These are phyloP conservation scores for Balanococcus diminutus DNA, from an alignment of 2,888 invertebrate genomes.

Conservation along the genomic window DNA sequence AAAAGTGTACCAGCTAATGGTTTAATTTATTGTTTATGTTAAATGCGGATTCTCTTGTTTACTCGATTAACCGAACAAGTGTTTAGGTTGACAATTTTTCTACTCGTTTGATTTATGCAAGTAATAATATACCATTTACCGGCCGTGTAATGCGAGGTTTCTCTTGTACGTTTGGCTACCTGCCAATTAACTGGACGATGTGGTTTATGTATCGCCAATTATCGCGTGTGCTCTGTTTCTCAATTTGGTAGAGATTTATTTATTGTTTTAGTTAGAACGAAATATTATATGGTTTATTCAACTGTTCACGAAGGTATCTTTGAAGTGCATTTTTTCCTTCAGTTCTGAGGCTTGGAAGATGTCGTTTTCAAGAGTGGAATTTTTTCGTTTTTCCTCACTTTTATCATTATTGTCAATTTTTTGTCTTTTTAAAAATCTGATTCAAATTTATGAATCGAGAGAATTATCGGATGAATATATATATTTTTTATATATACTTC, in stretches of 20 bases:
- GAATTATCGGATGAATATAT: no score
- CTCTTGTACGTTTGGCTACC: not conserved
- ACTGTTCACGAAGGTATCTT: not conserved
- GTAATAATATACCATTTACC: conserved; percentile 28
- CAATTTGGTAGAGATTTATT: conserved; percentile 13
- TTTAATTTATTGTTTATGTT: conserved; percentile 31
- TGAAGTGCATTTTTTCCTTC: no score
- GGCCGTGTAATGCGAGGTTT: not conserved
- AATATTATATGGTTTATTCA: not conserved
- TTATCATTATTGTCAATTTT: no score
- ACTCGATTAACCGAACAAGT: conserved; percentile 37
- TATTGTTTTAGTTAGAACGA: not conserved
- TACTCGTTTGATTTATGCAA: conserved; percentile 16
- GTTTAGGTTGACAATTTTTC: conserved; percentile 34
- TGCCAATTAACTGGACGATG: conserved; percentile 24
- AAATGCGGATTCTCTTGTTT: conserved; percentile 11
- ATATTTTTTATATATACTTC: no score
- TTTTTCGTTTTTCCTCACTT: no score
- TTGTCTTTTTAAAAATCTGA: no score
- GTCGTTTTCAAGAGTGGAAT: no score
- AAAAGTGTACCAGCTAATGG: not conserved
- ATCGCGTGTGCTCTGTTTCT: not conserved
- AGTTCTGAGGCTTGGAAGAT: no score
- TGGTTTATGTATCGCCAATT: conserved; percentile 20
- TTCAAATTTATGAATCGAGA: no score